phyloP scores from a whole-genome alignment of 1,140 invertebrate species.

The silkworm (Bombyx mori) region ASM3026992v2 NC_085113.1:915501-916000 shows the following conservation, averaged over 20 bases:
- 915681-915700: too few relatives aligned
- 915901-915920: constrained; percentile 50
- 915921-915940: constrained; percentile 36
- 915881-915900: constrained; percentile 64
- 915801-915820: constrained; percentile 38
- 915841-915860: constrained; percentile 20
- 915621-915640: too few relatives aligned
- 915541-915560: too few relatives aligned
- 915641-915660: too few relatives aligned
- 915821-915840: constrained; percentile 54
- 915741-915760: constrained; percentile 21
- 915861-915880: constrained; percentile 46
- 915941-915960: constrained; percentile 63
- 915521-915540: too few relatives aligned
- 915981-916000: constrained; percentile 81
- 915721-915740: too few relatives aligned
- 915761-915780: constrained; percentile 31
- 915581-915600: too few relatives aligned
- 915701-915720: too few relatives aligned
- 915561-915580: too few relatives aligned
- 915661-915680: too few relatives aligned
- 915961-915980: constrained; percentile 67
- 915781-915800: constrained; percentile 29
- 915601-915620: too few relatives aligned
- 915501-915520: too few relatives aligned